A percentile compares a stretch with the other conserved stretches of the same genome.
Evolutionary conservation across 2,888 invertebrate genomes (phyloP).

Genomic region (Augochlorella aurata): DNA sequence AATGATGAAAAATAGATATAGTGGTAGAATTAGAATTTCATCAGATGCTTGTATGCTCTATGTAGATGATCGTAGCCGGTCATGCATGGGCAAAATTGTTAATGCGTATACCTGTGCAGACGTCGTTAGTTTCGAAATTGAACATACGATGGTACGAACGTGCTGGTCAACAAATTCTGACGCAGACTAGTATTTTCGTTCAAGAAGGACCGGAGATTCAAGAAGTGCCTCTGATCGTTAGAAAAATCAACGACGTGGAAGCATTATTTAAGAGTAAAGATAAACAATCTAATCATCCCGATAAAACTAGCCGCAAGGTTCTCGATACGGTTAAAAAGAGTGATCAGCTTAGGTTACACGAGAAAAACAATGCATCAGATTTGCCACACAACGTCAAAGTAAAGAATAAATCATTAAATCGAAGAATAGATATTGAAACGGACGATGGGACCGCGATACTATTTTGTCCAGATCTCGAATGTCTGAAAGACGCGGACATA

Average conservation of each 20-base stretch:
- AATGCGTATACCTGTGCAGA: constrained; percentile 29
- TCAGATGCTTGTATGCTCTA: constrained; percentile 32
- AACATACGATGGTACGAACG: constrained; percentile 57
- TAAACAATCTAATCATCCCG: neutral
- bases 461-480: constrained; percentile 66
- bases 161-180: constrained; percentile 46
- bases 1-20: constrained; percentile 7
- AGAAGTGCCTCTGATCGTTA: constrained; percentile 87
- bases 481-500: constrained; percentile 65
- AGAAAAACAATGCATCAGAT: neutral
- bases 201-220: constrained; percentile 87
- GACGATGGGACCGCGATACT: constrained; percentile 73
- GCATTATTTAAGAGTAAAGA: constrained; percentile 50
- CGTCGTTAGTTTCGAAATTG: constrained; percentile 40
- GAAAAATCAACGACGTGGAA: constrained; percentile 81
- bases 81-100: constrained; percentile 46
- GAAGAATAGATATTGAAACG: constrained; percentile 69
- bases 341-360: constrained; percentile 7
- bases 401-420: constrained; percentile 24
- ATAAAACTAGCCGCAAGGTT: constrained; percentile 4
- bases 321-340: constrained; percentile 24
- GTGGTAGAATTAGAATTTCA: constrained; percentile 21
- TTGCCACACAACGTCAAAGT: neutral
- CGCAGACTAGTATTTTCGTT: constrained; percentile 83
- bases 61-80: constrained; percentile 57